phyloP scores from a whole-genome alignment of 2,797 vertebrate genomes.

The Muscicapa striata region DNA sequence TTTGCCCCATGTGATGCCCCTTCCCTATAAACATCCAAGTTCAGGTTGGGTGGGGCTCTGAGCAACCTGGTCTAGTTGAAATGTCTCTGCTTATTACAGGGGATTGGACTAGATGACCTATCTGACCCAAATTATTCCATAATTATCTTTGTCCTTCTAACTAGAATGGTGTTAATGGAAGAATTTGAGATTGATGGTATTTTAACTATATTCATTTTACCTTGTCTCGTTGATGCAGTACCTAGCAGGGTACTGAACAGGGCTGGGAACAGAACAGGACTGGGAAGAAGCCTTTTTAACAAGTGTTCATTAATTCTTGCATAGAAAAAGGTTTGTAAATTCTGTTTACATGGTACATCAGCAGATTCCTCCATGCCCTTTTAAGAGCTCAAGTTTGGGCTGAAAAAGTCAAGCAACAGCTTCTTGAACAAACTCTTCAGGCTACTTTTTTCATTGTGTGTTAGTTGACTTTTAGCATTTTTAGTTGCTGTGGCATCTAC shows the following conservation, averaged over 20 bases:
- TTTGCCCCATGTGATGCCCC: not conserved
- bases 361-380: not conserved
- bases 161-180: not conserved
- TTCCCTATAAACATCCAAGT: not conserved
- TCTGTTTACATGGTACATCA: not conserved
- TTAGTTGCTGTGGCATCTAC: not conserved
- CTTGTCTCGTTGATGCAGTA: not conserved
- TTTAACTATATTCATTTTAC: not conserved
- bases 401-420: not conserved
- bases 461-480: not conserved
- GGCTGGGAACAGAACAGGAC: not conserved
- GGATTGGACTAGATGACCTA: not conserved
- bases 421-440: not conserved
- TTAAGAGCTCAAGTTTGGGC: not conserved
- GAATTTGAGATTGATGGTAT: not conserved
- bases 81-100: not conserved
- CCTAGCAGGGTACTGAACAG: not conserved
- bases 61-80: not conserved
- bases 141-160: not conserved
- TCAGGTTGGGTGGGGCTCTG: not conserved
- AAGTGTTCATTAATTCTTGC: conserved; percentile 37
- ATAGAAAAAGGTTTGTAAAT: conserved; percentile 36
- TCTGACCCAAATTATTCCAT: not conserved
- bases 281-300: conserved; percentile 5
- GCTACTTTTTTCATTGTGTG: rapidly evolving